Conservation (phyloP, 2,888 invertebrate species). For the Ischnus inquisitorius region DNA sequence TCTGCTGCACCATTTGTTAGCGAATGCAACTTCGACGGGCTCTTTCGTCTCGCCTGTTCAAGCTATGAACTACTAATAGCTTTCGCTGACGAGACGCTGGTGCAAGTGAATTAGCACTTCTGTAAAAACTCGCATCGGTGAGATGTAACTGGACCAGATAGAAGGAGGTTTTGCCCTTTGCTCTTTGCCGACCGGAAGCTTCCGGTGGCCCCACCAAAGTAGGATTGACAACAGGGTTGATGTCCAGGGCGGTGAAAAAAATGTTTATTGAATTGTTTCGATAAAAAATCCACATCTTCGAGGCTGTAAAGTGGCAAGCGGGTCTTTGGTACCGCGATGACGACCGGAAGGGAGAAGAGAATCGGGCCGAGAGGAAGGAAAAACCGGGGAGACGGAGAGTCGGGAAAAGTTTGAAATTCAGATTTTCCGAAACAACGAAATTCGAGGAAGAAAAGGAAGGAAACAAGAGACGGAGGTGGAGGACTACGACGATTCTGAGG, state of each 20-base stretch:
- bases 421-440: slow-evolving; percentile 66
- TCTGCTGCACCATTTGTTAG: slow-evolving; percentile 32
- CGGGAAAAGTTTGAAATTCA: slow-evolving; percentile 62
- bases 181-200: background rate
- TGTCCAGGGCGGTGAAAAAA: background rate
- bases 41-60: background rate
- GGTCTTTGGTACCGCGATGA: slow-evolving; percentile 15
- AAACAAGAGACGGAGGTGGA: slow-evolving; percentile 23
- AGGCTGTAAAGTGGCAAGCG: slow-evolving; percentile 10
- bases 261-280: too few relatives aligned
- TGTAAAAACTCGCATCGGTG: background rate
- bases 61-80: background rate
- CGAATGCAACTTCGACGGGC: slow-evolving; percentile 17
- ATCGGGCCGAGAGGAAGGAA: slow-evolving; percentile 5
- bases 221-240: background rate
- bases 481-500: slow-evolving; percentile 58
- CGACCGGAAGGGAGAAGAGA: background rate
- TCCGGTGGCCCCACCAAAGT: background rate
- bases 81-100: background rate
- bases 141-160: too few relatives aligned
- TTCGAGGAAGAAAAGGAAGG: slow-evolving; percentile 51
- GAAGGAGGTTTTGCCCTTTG: too few relatives aligned
- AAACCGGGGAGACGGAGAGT: slow-evolving; percentile 15
- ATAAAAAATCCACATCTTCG: background rate
- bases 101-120: background rate